phyloP scores from a whole-genome alignment of 1,140 invertebrate species.

The Ptiloglossa arizonensis region DNA sequence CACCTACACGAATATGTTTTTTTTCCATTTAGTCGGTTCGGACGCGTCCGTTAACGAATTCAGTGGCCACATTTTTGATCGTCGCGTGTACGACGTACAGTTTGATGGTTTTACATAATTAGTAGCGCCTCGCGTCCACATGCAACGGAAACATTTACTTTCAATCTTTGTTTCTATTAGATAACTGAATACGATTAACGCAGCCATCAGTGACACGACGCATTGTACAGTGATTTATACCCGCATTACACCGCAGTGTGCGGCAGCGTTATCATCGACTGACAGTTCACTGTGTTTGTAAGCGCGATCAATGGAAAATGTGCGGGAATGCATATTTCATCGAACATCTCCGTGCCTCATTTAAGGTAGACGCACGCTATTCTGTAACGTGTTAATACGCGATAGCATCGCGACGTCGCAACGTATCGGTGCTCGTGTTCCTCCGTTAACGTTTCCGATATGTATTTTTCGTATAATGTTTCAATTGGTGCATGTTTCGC shows the following conservation, averaged over 20 bases:
- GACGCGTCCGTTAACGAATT: background rate
- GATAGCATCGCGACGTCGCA: conserved; percentile 22
- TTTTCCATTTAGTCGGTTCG: too few species aligned
- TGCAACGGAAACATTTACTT: conserved; percentile 32
- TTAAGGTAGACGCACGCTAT: conserved; percentile 32
- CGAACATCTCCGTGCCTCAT: conserved; percentile 30
- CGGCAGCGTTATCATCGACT: conserved; percentile 18
- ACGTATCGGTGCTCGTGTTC: background rate
- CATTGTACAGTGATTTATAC: conserved; percentile 48
- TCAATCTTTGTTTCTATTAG: conserved; percentile 42
- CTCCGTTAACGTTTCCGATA: background rate
- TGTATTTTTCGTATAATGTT: conserved; percentile 17
- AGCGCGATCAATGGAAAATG: conserved; percentile 43
- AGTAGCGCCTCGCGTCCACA: background rate
- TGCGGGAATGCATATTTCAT: conserved; percentile 43
- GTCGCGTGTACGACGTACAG: background rate
- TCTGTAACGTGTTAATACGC: conserved; percentile 41
- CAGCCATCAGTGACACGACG: conserved; percentile 31
- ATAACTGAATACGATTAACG: conserved; percentile 40
- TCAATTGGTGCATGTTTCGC: background rate
- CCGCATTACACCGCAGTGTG: background rate
- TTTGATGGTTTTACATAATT: background rate
- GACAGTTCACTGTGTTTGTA: conserved; percentile 15
- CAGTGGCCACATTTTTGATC: background rate
- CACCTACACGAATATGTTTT: too few species aligned